Evolutionary conservation across 2,888 invertebrate genomes (phyloP).

Genomic region (Tuberolachnus salignus): DNA sequence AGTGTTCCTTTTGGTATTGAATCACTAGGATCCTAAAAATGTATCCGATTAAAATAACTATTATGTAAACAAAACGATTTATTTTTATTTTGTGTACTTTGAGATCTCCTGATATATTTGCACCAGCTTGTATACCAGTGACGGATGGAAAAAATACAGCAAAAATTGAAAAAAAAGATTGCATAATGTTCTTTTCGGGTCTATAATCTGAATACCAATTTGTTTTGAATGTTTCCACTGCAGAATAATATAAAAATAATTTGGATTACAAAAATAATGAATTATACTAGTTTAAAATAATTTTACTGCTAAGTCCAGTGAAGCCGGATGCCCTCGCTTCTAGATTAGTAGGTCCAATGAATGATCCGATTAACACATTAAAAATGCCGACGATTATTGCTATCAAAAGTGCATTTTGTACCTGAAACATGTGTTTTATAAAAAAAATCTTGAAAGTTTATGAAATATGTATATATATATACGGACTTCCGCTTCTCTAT

Average conservation of each 20-base stretch:
- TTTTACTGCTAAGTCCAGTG: slow-evolving; percentile 81
- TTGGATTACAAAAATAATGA: neutral
- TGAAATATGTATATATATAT: too few species aligned
- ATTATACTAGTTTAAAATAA: neutral
- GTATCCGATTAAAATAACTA: neutral
- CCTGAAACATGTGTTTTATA: slow-evolving; percentile 4
- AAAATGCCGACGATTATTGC: slow-evolving; percentile 40
- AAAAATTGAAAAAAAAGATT: slow-evolving; percentile 80
- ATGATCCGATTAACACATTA: slow-evolving; percentile 74
- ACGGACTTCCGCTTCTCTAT: slow-evolving; percentile 90
- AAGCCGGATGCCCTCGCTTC: slow-evolving; percentile 75
- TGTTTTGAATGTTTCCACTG: slow-evolving; percentile 71
- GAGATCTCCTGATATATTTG: slow-evolving; percentile 98
- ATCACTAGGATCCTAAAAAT: slow-evolving; percentile 78
- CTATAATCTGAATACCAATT: slow-evolving; percentile 76
- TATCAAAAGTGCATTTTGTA: slow-evolving; percentile 28
- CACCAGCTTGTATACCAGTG: slow-evolving; percentile 94
- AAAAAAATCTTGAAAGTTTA: neutral
- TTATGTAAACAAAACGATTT: neutral
- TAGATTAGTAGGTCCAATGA: slow-evolving; percentile 74
- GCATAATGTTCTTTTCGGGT: slow-evolving; percentile 70
- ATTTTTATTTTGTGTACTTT: slow-evolving; percentile 67
- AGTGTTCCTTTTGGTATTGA: slow-evolving; percentile 95
- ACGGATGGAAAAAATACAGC: slow-evolving; percentile 98
- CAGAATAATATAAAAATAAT: slow-evolving; percentile 60